Conservation (phyloP, 2,113 vertebrate genomes). For the Myocastor coypus region DNA sequence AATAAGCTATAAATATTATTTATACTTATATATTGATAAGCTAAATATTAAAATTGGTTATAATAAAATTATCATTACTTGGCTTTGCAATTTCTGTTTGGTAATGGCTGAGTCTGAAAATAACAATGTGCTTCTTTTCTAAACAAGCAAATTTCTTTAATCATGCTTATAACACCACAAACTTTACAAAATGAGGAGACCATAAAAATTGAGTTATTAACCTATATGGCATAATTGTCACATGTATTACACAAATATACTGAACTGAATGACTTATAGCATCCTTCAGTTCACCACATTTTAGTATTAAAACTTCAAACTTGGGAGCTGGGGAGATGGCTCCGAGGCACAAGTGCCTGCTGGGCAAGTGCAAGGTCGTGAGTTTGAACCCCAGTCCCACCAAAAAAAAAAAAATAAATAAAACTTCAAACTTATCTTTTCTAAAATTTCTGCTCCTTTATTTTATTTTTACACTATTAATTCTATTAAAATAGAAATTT, state of each 20-base stretch:
- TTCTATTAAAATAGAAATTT: not conserved
- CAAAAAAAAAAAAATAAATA: no score
- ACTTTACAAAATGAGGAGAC: not conserved
- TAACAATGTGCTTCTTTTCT: not conserved
- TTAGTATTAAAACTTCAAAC: not conserved
- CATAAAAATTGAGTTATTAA: not conserved
- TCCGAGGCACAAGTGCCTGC: no score
- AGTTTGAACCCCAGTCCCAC: no score
- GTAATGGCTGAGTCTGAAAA: constrained; percentile 37
- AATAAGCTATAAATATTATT: not conserved
- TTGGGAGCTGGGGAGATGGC: no score
- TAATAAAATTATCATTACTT: not conserved
- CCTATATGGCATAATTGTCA: not conserved
- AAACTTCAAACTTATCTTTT: not conserved
- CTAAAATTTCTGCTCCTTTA: not conserved
- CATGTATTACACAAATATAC: not conserved
- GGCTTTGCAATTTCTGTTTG: constrained; percentile 25
- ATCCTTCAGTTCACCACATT: not conserved
- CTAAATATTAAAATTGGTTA: constrained; percentile 44
- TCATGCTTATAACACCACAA: not conserved
- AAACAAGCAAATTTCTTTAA: constrained; percentile 3
- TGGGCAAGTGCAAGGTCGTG: no score
- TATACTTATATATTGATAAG: constrained; percentile 47
- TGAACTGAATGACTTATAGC: not conserved
- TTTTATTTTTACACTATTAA: not conserved